These are phyloP conservation scores for Steatornis caripensis DNA, from an alignment of 2,113 vertebrate genomes.

Conservation along the genomic window DNA sequence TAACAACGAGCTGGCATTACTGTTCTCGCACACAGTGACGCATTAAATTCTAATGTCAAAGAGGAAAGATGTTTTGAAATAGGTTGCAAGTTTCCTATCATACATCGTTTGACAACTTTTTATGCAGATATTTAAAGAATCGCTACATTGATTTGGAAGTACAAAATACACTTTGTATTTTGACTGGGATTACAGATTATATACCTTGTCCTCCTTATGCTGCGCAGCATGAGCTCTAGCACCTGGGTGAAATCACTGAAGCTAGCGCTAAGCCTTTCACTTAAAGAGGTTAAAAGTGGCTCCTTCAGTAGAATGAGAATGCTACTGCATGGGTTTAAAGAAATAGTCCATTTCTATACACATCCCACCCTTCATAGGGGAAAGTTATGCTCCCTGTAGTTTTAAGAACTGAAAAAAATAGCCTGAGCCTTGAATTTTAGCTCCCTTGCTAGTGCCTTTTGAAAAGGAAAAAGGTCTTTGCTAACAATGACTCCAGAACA, in stretches of 20 bases:
- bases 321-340: not conserved
- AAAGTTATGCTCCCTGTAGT: not conserved
- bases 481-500: not conserved
- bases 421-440: not conserved
- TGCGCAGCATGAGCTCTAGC: not conserved
- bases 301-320: not conserved
- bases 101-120: not conserved
- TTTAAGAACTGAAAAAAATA: not conserved
- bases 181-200: not conserved
- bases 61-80: not conserved
- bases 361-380: not conserved
- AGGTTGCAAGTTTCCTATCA: not conserved
- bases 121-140: not conserved
- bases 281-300: slow-evolving; percentile 22
- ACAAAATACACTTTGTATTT: not conserved
- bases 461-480: not conserved
- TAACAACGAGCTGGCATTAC: not conserved
- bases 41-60: not conserved
- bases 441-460: not conserved
- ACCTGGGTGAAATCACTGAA: slow-evolving; percentile 28
- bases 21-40: not conserved
- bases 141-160: not conserved
- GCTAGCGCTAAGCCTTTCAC: not conserved
- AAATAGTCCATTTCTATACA: not conserved
- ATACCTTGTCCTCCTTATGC: not conserved